phyloP scores from a whole-genome alignment of 2,113 vertebrate species.

The Cephalopterus ornatus region DNA sequence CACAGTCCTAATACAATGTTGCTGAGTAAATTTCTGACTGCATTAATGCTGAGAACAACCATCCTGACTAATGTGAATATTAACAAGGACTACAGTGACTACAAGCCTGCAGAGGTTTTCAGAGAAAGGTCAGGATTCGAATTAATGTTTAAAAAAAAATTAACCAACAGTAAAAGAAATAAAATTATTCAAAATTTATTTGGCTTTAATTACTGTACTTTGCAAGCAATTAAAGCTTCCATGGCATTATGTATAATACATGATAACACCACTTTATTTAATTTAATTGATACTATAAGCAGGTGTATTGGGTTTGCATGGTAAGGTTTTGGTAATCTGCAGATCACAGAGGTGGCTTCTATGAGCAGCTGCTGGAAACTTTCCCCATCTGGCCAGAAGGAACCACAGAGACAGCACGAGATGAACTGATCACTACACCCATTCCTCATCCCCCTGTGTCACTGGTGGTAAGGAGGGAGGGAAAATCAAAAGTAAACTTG shows the following conservation, averaged over 20 bases:
- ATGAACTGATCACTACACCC: not conserved
- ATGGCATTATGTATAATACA: not conserved
- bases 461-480: not conserved
- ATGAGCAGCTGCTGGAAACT: not conserved
- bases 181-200: not conserved
- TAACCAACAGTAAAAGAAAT: not conserved
- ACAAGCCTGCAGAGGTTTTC: not conserved
- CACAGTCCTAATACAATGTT: not conserved
- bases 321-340: not conserved
- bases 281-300: not conserved
- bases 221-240: not conserved
- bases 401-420: too few relatives aligned
- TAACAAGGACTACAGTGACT: not conserved
- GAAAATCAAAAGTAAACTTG: not conserved
- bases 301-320: not conserved
- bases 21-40: not conserved
- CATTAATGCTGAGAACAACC: not conserved
- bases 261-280: not conserved
- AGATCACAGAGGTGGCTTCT: not conserved
- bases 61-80: not conserved
- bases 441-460: not conserved
- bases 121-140: not conserved
- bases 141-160: not conserved
- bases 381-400: not conserved
- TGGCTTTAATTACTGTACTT: not conserved